Evolutionary conservation across 2,888 invertebrate species (phyloP).

Genomic region (Agriopis aurantiaria): DNA sequence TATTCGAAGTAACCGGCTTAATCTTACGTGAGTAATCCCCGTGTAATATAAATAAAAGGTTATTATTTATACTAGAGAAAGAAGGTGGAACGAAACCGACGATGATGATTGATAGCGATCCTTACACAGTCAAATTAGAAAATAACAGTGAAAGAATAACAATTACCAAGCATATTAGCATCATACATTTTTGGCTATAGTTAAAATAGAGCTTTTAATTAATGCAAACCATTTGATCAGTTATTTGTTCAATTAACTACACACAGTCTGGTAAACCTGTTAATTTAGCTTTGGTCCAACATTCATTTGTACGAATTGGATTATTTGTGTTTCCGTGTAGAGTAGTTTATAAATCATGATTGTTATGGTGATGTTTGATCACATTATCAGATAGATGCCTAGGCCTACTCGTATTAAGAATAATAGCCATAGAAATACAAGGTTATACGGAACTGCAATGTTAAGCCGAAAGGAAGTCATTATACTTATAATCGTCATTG

Average conservation of each 20-base stretch:
- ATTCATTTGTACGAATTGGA: slow-evolving; percentile 25
- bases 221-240: slow-evolving; percentile 34
- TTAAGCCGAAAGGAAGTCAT: too few species aligned
- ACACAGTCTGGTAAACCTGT: slow-evolving; percentile 30
- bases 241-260: slow-evolving; percentile 42
- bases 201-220: slow-evolving; percentile 17
- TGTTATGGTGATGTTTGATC: slow-evolving; percentile 12
- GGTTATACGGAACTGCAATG: too few species aligned
- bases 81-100: too few species aligned
- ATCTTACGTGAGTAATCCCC: too few species aligned
- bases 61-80: too few species aligned
- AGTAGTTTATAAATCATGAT: slow-evolving; percentile 16
- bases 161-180: too few species aligned
- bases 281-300: slow-evolving; percentile 27
- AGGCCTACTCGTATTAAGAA: background rate
- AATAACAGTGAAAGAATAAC: too few species aligned
- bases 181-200: background rate
- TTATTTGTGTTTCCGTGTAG: slow-evolving; percentile 19
- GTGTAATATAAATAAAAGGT: too few species aligned
- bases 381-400: background rate
- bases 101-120: too few species aligned
- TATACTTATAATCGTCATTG: too few species aligned
- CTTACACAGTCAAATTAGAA: too few species aligned
- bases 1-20: too few species aligned
- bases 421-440: background rate